These are phyloP conservation scores for Poecilia wingei DNA, from an alignment of 2,797 vertebrate genomes.

Conservation along the genomic window DNA sequence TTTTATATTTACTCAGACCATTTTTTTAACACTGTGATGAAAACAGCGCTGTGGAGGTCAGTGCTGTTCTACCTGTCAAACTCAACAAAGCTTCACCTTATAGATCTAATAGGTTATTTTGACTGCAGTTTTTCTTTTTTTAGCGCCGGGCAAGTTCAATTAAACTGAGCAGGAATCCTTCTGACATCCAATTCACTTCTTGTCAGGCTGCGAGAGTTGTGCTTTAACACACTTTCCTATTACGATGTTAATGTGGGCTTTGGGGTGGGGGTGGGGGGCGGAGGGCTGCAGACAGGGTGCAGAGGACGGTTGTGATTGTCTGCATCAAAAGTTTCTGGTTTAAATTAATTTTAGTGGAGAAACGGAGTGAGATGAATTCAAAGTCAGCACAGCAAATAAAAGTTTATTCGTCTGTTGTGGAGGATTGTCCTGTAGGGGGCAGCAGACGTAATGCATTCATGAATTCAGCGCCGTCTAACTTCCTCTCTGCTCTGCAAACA, in stretches of 20 bases:
- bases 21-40: neutral
- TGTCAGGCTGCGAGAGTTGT: conserved; percentile 86
- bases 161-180: conserved; percentile 92
- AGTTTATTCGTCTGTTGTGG: conserved; percentile 13
- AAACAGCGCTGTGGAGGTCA: neutral
- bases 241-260: conserved; percentile 90
- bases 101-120: conserved; percentile 93
- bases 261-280: conserved; percentile 18
- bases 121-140: conserved; percentile 89
- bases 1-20: neutral
- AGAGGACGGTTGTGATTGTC: conserved; percentile 31
- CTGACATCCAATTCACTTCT: conserved; percentile 93
- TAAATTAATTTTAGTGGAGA: conserved; percentile 30
- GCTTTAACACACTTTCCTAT: conserved; percentile 88
- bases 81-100: conserved; percentile 87
- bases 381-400: conserved; percentile 6
- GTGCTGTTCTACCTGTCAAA: conserved; percentile 66
- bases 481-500: neutral
- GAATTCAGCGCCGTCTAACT: neutral
- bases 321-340: conserved; percentile 19
- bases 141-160: conserved; percentile 91
- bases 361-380: conserved; percentile 11
- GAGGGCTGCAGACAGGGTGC: neutral
- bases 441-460: neutral
- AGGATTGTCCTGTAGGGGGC: conserved; percentile 16